Evolutionary conservation across 2,113 vertebrate species (phyloP).

Genomic region (Pluvianellus socialis): DNA sequence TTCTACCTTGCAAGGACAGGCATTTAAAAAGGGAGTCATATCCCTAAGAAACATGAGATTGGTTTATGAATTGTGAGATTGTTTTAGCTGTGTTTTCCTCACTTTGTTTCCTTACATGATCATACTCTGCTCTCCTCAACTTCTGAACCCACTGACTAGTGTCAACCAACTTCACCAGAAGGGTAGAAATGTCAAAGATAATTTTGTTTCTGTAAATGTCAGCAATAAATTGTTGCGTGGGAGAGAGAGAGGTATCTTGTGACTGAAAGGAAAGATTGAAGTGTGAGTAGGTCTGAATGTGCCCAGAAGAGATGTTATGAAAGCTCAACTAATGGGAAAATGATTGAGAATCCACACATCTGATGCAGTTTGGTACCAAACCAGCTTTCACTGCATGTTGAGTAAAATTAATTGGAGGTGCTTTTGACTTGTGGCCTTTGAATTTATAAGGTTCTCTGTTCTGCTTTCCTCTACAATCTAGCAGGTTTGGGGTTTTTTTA

Average conservation of each 20-base stretch:
- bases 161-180: not conserved
- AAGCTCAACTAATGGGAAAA: slow-evolving; percentile 29
- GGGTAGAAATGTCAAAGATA: not conserved
- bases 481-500: not conserved
- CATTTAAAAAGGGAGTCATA: not conserved
- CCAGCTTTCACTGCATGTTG: not conserved
- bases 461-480: not conserved
- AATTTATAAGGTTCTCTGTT: slow-evolving; percentile 35
- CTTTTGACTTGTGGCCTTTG: slow-evolving; percentile 39
- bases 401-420: slow-evolving; percentile 11
- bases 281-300: slow-evolving; percentile 13
- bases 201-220: slow-evolving; percentile 1
- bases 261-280: slow-evolving; percentile 44
- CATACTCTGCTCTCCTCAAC: not conserved
- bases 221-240: slow-evolving; percentile 2
- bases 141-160: not conserved
- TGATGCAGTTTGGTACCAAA: not conserved
- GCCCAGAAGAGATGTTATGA: slow-evolving; percentile 28
- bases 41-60: not conserved
- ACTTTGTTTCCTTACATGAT: not conserved
- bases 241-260: slow-evolving; percentile 12
- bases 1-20: not conserved
- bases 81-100: not conserved
- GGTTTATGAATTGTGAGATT: not conserved
- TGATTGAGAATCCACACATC: slow-evolving; percentile 46